A percentile compares a stretch with the other conserved stretches of the same genome.
These are phyloP conservation scores for Margaritifera margaritifera DNA, from an alignment of 2,888 invertebrate species.

Conservation along the genomic window DNA sequence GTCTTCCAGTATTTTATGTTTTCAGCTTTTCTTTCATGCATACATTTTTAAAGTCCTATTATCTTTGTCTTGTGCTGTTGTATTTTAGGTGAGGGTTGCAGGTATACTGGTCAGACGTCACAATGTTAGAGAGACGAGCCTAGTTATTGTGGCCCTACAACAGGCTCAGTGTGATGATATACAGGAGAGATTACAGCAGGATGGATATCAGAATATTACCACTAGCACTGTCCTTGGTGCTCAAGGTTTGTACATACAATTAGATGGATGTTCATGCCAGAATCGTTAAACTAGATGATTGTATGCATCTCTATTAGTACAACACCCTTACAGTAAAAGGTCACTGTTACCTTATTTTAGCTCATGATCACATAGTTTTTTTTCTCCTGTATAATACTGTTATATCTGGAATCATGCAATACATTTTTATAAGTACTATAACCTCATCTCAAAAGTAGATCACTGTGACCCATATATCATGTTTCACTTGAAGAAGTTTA, in stretches of 20 bases:
- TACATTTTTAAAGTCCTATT: background rate
- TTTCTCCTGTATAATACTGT: too few relatives aligned
- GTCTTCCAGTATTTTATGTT: too few relatives aligned
- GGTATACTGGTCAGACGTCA: constrained; percentile 46
- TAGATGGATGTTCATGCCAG: too few relatives aligned
- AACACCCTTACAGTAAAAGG: background rate
- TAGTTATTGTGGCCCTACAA: constrained; percentile 59
- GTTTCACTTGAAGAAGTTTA: too few relatives aligned
- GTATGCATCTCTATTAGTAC: background rate
- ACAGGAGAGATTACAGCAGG: constrained; percentile 27
- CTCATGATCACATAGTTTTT: too few relatives aligned
- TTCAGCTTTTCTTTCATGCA: background rate
- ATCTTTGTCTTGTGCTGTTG: background rate
- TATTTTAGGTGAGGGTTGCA: constrained; percentile 49
- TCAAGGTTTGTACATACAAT: constrained; percentile 42
- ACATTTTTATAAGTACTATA: too few relatives aligned
- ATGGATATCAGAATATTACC: constrained; percentile 26
- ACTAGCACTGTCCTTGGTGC: constrained; percentile 40
- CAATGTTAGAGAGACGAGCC: constrained; percentile 34
- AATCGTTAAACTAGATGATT: background rate
- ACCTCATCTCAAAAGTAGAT: too few relatives aligned
- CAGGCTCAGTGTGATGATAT: constrained; percentile 56
- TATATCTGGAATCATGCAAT: too few relatives aligned
- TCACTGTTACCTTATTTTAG: background rate
- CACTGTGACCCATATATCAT: too few relatives aligned